These are phyloP conservation scores for Empidonax alnorum DNA, from an alignment of 2,113 vertebrate genomes.

Conservation along the genomic window DNA sequence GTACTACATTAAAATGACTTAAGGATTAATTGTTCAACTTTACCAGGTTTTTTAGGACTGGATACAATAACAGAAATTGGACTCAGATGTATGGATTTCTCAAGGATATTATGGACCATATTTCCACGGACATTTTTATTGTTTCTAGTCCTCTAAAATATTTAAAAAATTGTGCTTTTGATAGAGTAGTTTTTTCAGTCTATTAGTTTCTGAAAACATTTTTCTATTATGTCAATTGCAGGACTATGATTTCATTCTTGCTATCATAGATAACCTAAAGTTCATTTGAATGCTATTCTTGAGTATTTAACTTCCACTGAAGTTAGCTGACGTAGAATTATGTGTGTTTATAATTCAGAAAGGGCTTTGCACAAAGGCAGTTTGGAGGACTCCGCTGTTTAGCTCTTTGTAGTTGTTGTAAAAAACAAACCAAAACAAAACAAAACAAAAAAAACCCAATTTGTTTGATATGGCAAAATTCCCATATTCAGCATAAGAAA, in stretches of 20 bases:
- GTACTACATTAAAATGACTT: constrained; percentile 40
- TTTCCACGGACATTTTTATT: constrained; percentile 53
- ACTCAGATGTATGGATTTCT: constrained; percentile 65
- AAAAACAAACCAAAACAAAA: not conserved
- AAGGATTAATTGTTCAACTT: constrained; percentile 36
- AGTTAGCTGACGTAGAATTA: not conserved
- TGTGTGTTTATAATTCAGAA: not conserved
- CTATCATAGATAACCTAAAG: not conserved
- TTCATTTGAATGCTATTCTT: not conserved
- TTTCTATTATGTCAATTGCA: not conserved
- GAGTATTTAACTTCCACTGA: not conserved
- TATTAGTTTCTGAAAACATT: not conserved
- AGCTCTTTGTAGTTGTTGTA: not conserved
- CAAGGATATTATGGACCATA: constrained; percentile 55
- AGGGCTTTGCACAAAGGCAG: not conserved
- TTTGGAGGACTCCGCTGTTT: not conserved
- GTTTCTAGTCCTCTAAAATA: constrained; percentile 16
- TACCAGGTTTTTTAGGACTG: constrained; percentile 44
- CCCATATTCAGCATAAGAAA: not conserved
- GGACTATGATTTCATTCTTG: not conserved
- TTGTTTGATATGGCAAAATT: not conserved
- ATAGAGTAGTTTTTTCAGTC: not conserved
- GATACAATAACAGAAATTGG: constrained; percentile 65
- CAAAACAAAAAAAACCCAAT: not conserved
- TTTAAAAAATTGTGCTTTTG: constrained; percentile 1